A percentile compares a stretch with the other conserved stretches of the same genome.
Evolutionary conservation across 2,797 vertebrate genomes (phyloP).

Genomic region (Crypturellus tataupa): DNA sequence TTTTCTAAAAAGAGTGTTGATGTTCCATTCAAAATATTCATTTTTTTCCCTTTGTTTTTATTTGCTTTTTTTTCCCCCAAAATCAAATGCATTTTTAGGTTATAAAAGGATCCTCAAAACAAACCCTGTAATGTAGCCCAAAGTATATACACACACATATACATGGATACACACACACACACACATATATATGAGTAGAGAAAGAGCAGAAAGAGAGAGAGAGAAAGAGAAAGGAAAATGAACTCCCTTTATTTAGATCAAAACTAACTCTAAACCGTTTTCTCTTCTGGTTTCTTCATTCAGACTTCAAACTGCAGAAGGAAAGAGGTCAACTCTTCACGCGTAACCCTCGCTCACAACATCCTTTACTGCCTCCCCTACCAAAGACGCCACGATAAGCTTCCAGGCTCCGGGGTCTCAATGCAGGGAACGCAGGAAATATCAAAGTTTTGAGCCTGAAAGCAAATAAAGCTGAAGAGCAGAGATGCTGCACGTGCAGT

Average conservation of each 20-base stretch:
- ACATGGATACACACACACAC: background rate
- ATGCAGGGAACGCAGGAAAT: background rate
- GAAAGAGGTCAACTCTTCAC: background rate
- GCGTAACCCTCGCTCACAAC: background rate
- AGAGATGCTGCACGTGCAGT: fast-evolving
- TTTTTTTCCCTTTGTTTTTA: background rate
- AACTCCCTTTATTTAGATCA: background rate
- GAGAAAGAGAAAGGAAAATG: background rate
- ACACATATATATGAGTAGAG: background rate
- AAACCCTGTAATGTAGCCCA: background rate
- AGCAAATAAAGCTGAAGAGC: background rate
- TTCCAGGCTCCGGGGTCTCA: background rate
- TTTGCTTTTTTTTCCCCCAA: background rate
- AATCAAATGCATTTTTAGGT: background rate
- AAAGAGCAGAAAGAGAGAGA: background rate
- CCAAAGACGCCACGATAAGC: background rate
- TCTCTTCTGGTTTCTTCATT: background rate
- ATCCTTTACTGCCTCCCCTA: background rate
- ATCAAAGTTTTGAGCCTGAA: background rate
- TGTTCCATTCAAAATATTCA: background rate
- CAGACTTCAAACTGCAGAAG: background rate
- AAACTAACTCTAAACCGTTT: background rate
- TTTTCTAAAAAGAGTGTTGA: fast-evolving
- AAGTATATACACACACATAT: background rate
- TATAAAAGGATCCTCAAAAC: background rate